Evolutionary conservation across 2,888 invertebrate genomes (phyloP).

Genomic region (Griposia aprilina): DNA sequence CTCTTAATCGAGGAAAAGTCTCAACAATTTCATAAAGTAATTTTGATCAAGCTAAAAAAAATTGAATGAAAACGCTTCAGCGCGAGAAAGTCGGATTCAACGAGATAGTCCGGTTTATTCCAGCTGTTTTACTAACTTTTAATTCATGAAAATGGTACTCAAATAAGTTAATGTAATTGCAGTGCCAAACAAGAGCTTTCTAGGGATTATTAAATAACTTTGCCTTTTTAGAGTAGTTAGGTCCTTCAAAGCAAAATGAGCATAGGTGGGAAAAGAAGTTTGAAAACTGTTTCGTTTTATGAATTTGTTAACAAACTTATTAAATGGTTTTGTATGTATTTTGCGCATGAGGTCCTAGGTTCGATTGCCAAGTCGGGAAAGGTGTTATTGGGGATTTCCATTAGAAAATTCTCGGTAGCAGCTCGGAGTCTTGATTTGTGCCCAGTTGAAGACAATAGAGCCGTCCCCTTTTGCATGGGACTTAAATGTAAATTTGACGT

Average conservation of each 20-base stretch:
- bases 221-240: constrained; percentile 7
- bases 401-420: not conserved
- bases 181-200: constrained; percentile 40
- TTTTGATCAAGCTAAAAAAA: constrained; percentile 52
- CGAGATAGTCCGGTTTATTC: constrained; percentile 48
- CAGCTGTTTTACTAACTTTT: constrained; percentile 56
- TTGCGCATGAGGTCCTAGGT: not conserved
- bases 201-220: constrained; percentile 27
- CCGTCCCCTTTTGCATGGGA: too few relatives aligned
- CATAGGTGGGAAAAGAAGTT: not conserved
- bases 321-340: not conserved
- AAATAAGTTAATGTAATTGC: constrained; percentile 51
- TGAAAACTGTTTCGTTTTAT: not conserved
- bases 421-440: not conserved
- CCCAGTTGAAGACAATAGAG: not conserved
- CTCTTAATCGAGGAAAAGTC: constrained; percentile 17
- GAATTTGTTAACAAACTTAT: not conserved
- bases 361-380: too few relatives aligned
- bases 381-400: not conserved
- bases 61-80: constrained; percentile 44
- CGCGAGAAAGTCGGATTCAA: constrained; percentile 44
- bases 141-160: constrained; percentile 45
- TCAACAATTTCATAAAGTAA: constrained; percentile 53
- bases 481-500: not conserved
- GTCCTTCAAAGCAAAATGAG: not conserved